Evolutionary conservation across 2,797 vertebrate genomes (phyloP), one percentile per base, ranked within the genome.

Genomic region (Sebastes nivosus): DNA sequence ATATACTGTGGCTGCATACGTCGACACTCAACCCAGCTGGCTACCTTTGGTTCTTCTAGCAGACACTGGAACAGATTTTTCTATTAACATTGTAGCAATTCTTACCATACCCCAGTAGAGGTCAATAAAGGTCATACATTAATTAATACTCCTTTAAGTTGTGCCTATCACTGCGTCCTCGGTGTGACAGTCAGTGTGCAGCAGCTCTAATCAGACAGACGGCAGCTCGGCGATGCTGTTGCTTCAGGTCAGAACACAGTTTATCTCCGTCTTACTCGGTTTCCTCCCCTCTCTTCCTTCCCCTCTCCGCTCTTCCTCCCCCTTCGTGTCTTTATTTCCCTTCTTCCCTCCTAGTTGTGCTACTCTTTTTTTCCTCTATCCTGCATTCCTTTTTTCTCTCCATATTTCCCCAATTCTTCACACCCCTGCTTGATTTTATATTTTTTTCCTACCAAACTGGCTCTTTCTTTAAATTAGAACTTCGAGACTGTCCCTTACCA

Each of bases 151-250:
- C 42, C 54, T 84, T 64, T 77, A 82, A 79, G 36, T 84, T 52
- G n/a, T 63, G 61, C 34, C 75, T 54, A 80, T 84, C 77, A 66
- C 71, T 58, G 71, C n/a, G 5, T 83, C 82, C 84, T 78, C 73
- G 74, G 59, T 68, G 63, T 59, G 59, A 67, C 75, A 80, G 78
- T 68, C 68, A 34, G 73, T 78, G 54, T 72, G 64, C 72, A 65
- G 67, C 74, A 69, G 80, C 67, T 85, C 72, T 87, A 88, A 84
- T 90, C 89, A 88, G 76, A 76, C 82, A 73, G 84, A 79, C 85
- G 83, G 80, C 78, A 57, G 86, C 73, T 83, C 83, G 69, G 67
- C 68, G 68, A 73, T 68, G 78, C 73, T 83, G 46, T 61, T 30
- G 78, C 77, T 77, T 27, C 82, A 90, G 87, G 84, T 89, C 85